phyloP scores from a whole-genome alignment of 1,140 invertebrate genomes.

The Drosophila mayri region DNA sequence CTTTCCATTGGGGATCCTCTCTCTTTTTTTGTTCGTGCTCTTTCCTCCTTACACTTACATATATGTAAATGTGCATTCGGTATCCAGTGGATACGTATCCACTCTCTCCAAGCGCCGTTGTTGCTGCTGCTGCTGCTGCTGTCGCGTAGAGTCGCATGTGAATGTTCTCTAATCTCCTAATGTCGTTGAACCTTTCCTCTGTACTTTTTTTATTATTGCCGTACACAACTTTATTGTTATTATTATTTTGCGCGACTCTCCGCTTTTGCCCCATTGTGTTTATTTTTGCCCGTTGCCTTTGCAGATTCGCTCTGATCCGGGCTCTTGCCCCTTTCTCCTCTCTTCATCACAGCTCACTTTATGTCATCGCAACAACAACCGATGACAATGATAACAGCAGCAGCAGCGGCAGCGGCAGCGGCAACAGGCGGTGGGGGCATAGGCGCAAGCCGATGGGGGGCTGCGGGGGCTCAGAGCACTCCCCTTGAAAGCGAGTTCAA shows the following conservation, averaged over 20 bases:
- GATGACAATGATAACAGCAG: constrained; percentile 76
- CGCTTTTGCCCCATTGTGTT: constrained; percentile 56
- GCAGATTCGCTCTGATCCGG: constrained; percentile 42
- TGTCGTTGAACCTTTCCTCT: constrained; percentile 73
- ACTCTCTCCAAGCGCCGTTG: constrained; percentile 15
- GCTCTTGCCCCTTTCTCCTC: constrained; percentile 11
- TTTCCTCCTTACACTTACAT: constrained; percentile 27
- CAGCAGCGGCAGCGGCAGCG: constrained; percentile 38
- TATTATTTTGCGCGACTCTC: constrained; percentile 62
- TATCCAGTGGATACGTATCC: constrained; percentile 28
- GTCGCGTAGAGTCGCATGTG: constrained; percentile 50
- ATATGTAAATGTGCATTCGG: constrained; percentile 72
- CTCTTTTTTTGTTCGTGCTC: constrained; percentile 22
- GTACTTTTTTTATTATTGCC: constrained; percentile 53
- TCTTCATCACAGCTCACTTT: constrained; percentile 35
- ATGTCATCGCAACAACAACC: constrained; percentile 72
- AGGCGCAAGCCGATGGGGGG: background rate
- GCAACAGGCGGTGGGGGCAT: constrained; percentile 13
- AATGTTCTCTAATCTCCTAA: constrained; percentile 75
- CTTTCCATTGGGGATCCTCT: constrained; percentile 30
- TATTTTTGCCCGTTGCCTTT: constrained; percentile 25
- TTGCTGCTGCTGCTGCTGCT: constrained; percentile 29
- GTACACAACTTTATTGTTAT: constrained; percentile 75
- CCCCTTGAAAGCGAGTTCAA: constrained; percentile 8
- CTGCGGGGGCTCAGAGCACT: background rate